phyloP scores from a whole-genome alignment of 2,888 invertebrate species.

The Conistra vaccinii region DNA sequence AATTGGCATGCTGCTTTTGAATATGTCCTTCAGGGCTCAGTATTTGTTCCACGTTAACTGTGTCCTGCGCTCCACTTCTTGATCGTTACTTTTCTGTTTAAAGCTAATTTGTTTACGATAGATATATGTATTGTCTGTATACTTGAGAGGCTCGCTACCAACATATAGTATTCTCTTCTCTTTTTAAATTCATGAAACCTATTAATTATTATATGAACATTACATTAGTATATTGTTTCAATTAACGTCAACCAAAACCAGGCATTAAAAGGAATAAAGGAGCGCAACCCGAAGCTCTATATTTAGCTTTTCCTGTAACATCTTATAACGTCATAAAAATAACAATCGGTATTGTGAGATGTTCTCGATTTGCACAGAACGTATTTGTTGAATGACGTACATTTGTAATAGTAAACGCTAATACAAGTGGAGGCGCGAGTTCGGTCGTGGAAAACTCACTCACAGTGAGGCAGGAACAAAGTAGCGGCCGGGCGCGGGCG shows the following conservation, averaged over 20 bases:
- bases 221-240: slow-evolving; percentile 12
- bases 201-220: slow-evolving; percentile 1
- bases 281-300: slow-evolving; percentile 6
- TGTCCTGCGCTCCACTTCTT: too few relatives aligned
- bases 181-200: slow-evolving; percentile 3
- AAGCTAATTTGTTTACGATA: too few relatives aligned
- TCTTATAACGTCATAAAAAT: slow-evolving; percentile 38
- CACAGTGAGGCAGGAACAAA: slow-evolving; percentile 67
- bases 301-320: slow-evolving; percentile 28
- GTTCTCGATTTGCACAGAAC: slow-evolving; percentile 34
- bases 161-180: too few relatives aligned
- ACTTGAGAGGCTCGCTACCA: too few relatives aligned
- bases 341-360: slow-evolving; percentile 24
- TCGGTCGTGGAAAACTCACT: slow-evolving; percentile 55
- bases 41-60: too few relatives aligned
- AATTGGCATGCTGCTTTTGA: too few relatives aligned
- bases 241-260: slow-evolving; percentile 3
- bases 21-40: too few relatives aligned
- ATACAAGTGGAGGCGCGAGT: slow-evolving; percentile 54
- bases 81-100: too few relatives aligned
- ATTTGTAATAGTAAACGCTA: slow-evolving; percentile 56
- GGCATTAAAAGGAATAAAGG: slow-evolving; percentile 18
- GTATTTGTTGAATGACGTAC: slow-evolving; percentile 57
- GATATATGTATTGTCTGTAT: too few relatives aligned
- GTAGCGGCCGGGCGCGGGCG: slow-evolving; percentile 72